Evolutionary conservation across 2,797 vertebrate species (phyloP), one percentile per base, ranked within the genome.

Genomic region (Cetoscarus ocellatus): DNA sequence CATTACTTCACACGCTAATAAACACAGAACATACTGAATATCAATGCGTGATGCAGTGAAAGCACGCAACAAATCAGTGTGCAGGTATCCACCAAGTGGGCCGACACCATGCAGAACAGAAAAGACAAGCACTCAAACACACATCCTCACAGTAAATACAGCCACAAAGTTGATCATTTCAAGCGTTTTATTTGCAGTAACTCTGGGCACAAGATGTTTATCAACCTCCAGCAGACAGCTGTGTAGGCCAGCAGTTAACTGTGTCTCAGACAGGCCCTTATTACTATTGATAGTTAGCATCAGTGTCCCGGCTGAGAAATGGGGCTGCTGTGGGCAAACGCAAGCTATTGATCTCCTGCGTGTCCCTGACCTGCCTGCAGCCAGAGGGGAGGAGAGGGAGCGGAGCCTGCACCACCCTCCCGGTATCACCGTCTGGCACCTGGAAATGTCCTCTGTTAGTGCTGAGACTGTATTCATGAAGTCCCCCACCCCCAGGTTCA

Each of bases 271-370:
- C 90, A 90, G 92, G 87, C 93, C 92, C 94, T 96, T 93, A 93
- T 94, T 94, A 95, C 96, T 94, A 92, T 94, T 93, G 94, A 96
- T 93, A 94, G 94, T 95, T 94, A 94, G 94, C 92, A 94, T 95
- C 93, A 88, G 90, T 91, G 94, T 94, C 94, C 91, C 73, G 90
- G 81, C 93, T 95, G 95, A 97, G 94, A 94, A 95, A 96, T 95
- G 94, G 94, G 92, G 84, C 36, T 69, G 92, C 95, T 93, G 83
- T 87, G 86, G 94, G 94, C 94, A 90, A 93, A 92, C 91, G 88
- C 90, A 71, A 87, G 91, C 90, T 94, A 96, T 95, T 94, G 95
- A 96, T 96, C 92, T 92, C 86, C 89, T 77, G 88, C 86, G 87
- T 92, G 89, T 92, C 82, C 82, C 91, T 75, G 80, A 54, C 40